phyloP scores from a whole-genome alignment of 2,797 vertebrate genomes.

The Ispidina picta region DNA sequence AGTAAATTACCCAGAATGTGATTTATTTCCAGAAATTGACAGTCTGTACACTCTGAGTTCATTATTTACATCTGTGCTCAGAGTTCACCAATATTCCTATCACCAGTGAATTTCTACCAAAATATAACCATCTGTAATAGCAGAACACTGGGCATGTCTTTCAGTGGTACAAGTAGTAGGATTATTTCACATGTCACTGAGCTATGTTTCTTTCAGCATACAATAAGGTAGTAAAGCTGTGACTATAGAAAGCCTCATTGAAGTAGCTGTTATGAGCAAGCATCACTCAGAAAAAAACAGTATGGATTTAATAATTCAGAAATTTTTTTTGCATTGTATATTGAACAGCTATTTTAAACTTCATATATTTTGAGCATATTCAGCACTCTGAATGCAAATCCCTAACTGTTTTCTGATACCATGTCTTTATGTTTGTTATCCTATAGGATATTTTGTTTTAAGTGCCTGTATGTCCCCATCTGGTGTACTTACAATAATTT shows the following conservation, averaged over 20 bases:
- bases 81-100: not conserved
- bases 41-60: not conserved
- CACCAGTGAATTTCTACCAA: not conserved
- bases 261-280: not conserved
- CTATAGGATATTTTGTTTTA: not conserved
- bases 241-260: not conserved
- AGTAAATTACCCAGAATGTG: not conserved
- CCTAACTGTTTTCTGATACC: not conserved
- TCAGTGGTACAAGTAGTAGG: not conserved
- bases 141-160: not conserved
- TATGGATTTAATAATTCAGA: not conserved
- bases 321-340: not conserved
- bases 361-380: not conserved
- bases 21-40: not conserved
- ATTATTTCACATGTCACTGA: not conserved
- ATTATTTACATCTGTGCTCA: not conserved
- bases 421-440: not conserved
- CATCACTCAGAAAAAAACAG: not conserved
- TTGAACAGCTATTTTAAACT: not conserved
- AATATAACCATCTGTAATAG: not conserved
- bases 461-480: not conserved
- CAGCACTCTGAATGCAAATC: not conserved
- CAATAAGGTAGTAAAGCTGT: not conserved
- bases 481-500: not conserved
- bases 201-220: not conserved